These are phyloP conservation scores for Meteorus colon DNA, from an alignment of 2,888 invertebrate genomes.

Conservation along the genomic window DNA sequence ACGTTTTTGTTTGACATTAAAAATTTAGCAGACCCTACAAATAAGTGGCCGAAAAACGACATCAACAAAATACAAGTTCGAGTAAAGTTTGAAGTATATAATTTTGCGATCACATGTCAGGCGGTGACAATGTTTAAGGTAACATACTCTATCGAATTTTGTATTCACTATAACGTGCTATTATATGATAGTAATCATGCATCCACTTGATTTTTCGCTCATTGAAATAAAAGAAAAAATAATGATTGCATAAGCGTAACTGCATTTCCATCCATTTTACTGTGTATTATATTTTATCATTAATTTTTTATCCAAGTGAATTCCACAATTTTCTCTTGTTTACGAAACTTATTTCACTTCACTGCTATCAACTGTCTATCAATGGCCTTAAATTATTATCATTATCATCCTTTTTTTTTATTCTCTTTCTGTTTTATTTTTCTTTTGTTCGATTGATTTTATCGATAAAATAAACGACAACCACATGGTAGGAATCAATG, in stretches of 20 bases:
- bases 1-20: background rate
- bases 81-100: background rate
- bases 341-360: background rate
- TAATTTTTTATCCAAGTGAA: background rate
- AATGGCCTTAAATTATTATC: slow-evolving; percentile 15
- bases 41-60: background rate
- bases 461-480: slow-evolving; percentile 18
- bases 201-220: background rate
- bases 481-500: slow-evolving; percentile 25
- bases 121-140: background rate
- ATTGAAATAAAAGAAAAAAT: background rate
- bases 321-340: background rate
- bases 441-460: slow-evolving; percentile 15
- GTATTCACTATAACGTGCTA: background rate
- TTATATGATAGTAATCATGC: background rate
- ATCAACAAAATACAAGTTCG: background rate
- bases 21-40: background rate
- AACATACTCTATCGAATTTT: background rate
- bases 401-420: background rate
- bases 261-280: background rate
- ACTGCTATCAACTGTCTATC: slow-evolving; percentile 11
- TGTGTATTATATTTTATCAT: background rate
- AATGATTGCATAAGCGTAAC: background rate
- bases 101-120: background rate
- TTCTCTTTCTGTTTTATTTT: background rate